phyloP scores from a whole-genome alignment of 1,140 invertebrate species.

The Micrasema longulum region DNA sequence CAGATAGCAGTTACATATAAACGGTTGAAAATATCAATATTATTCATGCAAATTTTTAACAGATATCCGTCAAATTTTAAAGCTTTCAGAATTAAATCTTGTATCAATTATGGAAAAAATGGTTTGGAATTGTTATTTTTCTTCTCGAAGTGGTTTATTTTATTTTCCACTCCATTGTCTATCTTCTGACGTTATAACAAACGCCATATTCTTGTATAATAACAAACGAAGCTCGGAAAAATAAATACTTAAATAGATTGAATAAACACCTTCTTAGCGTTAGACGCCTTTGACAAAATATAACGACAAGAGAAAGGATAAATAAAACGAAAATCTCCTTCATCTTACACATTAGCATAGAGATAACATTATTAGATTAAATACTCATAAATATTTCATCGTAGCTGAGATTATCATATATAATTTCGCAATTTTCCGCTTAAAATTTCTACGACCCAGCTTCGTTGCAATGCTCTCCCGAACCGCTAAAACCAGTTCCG shows the following conservation, averaged over 20 bases:
- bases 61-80: no score
- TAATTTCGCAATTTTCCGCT: slow-evolving; percentile 41
- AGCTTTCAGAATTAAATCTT: no score
- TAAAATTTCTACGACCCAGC: slow-evolving; percentile 42
- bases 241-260: slow-evolving; percentile 1
- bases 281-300: slow-evolving; percentile 15
- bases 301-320: slow-evolving; percentile 26
- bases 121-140: no score
- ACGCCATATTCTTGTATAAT: no score
- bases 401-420: slow-evolving; percentile 33
- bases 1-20: no score
- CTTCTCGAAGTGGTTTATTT: no score
- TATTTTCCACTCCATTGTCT: no score
- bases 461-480: slow-evolving; percentile 50
- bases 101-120: no score
- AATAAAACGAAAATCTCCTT: slow-evolving; percentile 24
- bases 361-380: slow-evolving; percentile 42
- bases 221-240: no score
- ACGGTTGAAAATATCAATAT: no score
- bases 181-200: no score
- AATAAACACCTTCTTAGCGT: not conserved
- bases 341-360: slow-evolving; percentile 37
- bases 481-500: not conserved
- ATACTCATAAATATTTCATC: slow-evolving; percentile 41
- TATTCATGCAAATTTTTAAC: no score